Evolutionary conservation across 2,113 vertebrate species (phyloP), one percentile per base, ranked within the genome.

Genomic region (Rhabdornis inornatus): DNA sequence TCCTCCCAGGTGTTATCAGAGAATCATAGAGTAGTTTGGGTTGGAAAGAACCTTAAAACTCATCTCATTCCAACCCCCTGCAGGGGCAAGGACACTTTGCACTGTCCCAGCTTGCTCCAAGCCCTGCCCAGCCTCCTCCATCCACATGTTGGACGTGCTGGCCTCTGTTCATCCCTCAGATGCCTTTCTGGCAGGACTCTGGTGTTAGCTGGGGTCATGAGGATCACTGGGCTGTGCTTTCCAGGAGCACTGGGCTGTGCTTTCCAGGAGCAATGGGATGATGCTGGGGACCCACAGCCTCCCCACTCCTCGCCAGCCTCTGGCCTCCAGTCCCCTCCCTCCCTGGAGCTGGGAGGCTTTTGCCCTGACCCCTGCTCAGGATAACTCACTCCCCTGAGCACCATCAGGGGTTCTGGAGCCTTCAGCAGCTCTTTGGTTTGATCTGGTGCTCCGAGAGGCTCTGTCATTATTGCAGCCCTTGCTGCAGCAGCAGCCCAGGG

Each of bases 121-220:
- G 20, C 61, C n/a, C 23, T 3, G 7, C 16, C 33, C 52, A 39
- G 5, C 33, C 63, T 40, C n/a, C 10, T 16, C 61, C 49, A 16
- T 13, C 20, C 17, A 13, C 6, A 11, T 7, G 0, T 0, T 2
- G 35, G 49, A 9, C 1, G 33, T n/a, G 7, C 27, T 6, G 6
- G 11, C 5, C 25, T 14, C 6, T 3, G 35, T 8, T 15, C 24
- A 82, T 18, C 31, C 28, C 49, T 42, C 7, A 1, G 0, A 2
- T 9, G 60, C 15, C 17, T 25, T 23, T 50, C 21, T 64, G 86
- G 49, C 40, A 17, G 3, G 3, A 2, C 23, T 27, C 5, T 10
- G 24, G 39, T 20, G 60, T 12, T 12, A 4, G 27, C 50, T 52
- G 50, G 27, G 50, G 7, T 17, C 10, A 1, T 0, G 4, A 42